These are phyloP conservation scores for Anoplolepis gracilipes DNA, from an alignment of 1,140 invertebrate species.

Conservation along the genomic window DNA sequence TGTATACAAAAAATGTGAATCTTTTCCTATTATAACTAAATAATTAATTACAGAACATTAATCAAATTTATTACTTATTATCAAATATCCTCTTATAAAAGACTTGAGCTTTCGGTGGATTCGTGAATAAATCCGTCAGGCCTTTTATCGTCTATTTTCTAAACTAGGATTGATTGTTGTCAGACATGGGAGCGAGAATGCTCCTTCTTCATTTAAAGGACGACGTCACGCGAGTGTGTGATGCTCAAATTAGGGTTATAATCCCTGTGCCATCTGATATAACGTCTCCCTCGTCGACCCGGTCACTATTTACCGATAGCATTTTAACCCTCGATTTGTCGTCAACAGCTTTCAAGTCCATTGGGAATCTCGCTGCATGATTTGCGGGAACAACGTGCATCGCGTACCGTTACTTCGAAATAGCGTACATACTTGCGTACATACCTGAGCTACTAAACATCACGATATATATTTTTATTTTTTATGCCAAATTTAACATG, in stretches of 20 bases:
- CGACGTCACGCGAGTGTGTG: conserved; percentile 65
- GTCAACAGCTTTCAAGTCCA: conserved; percentile 84
- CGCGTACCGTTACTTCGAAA: conserved; percentile 67
- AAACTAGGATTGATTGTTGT: conserved; percentile 54
- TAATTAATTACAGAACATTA: conserved; percentile 14
- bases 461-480: not conserved
- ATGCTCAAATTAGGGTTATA: conserved; percentile 85
- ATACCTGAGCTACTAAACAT: conserved; percentile 30
- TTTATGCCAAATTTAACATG: not conserved
- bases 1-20: not conserved
- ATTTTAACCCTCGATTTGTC: conserved; percentile 87
- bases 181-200: conserved; percentile 48
- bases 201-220: conserved; percentile 68
- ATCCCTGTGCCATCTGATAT: conserved; percentile 82
- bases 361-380: conserved; percentile 79
- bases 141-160: conserved; percentile 37
- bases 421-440: conserved; percentile 20
- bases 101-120: conserved; percentile 2
- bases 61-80: conserved; percentile 19
- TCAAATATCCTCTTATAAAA: not conserved
- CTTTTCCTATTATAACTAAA: not conserved
- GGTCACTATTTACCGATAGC: conserved; percentile 84
- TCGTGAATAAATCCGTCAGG: conserved; percentile 29
- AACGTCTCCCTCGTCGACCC: conserved; percentile 69
- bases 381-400: conserved; percentile 74